Evolutionary conservation across 2,888 invertebrate species (phyloP), one percentile per base, ranked within the genome.

Genomic region (Cremastinae sp.): DNA sequence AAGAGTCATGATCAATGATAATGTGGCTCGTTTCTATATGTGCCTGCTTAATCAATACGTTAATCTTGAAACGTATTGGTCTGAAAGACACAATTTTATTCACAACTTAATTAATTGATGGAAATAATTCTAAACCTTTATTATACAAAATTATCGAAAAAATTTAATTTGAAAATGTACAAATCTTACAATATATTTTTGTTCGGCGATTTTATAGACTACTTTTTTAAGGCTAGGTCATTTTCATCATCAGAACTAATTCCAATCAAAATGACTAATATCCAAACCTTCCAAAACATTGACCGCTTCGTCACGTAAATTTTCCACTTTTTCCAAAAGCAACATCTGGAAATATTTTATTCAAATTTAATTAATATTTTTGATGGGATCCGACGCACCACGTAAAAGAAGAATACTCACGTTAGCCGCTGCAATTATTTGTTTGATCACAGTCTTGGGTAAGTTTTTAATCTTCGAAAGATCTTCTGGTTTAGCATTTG

Each of bases 371-470:
- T 53, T 39, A 18, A 37, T 7, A 51, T 2, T 8, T 20, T 1
- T 51, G 1, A 16, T 14, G 49, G 20, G 2, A 7, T n/a, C n/a
- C n/a, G n/a, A n/a, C n/a, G n/a, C n/a, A n/a, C n/a, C n/a, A n/a
- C n/a, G n/a, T n/a, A 56, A 66, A 65, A 45, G 74, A 56, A 14
- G 5, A 45, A 62, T 45, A 65, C 83, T 88, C 88, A 96, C 96
- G 93, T 97, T 95, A 0, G 98, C 96, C 28, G 97, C 95, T 69
- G 96, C 94, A 78, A 98, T 93, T 64, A 98, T 94, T 88, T 96
- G 96, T 58, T 51, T 74, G 16, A 68, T 59, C 9, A 94, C 92
- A 83, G 92, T 93, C n/a, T 91, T 88, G 0, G 94, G 92, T 89
- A 97, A 91, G 87, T 95, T 94, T 72, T 94, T 92, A 5, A 98